Evolutionary conservation across 2,113 vertebrate genomes (phyloP).

Genomic region (Malurus elegans): DNA sequence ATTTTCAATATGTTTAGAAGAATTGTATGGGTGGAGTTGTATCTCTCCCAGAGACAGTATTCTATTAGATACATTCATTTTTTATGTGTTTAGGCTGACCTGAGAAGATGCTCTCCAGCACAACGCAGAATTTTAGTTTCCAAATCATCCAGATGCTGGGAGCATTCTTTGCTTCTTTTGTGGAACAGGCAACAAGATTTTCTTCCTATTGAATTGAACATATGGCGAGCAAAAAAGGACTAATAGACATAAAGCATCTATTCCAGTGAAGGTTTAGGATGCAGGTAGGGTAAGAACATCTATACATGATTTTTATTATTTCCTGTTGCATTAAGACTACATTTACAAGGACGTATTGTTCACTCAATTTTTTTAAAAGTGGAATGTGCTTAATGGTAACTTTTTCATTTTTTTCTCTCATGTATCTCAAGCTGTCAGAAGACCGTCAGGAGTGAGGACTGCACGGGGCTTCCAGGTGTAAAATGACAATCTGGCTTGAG

Average conservation of each 20-base stretch:
- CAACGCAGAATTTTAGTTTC: neutral
- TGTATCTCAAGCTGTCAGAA: neutral
- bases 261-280: neutral
- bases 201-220: neutral
- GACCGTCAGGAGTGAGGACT: rapidly evolving
- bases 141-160: neutral
- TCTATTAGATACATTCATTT: neutral
- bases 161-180: neutral
- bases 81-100: neutral
- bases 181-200: neutral
- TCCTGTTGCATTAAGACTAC: neutral
- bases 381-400: neutral
- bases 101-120: neutral
- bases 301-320: neutral
- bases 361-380: neutral
- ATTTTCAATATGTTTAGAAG: neutral
- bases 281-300: neutral
- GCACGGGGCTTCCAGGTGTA: neutral
- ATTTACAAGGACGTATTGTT: neutral
- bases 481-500: neutral
- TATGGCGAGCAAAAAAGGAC: neutral
- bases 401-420: neutral
- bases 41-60: neutral
- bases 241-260: neutral
- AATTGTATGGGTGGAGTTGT: neutral